Evolutionary conservation across 1,140 invertebrate genomes (phyloP).

Genomic region (Zophobas atratus): DNA sequence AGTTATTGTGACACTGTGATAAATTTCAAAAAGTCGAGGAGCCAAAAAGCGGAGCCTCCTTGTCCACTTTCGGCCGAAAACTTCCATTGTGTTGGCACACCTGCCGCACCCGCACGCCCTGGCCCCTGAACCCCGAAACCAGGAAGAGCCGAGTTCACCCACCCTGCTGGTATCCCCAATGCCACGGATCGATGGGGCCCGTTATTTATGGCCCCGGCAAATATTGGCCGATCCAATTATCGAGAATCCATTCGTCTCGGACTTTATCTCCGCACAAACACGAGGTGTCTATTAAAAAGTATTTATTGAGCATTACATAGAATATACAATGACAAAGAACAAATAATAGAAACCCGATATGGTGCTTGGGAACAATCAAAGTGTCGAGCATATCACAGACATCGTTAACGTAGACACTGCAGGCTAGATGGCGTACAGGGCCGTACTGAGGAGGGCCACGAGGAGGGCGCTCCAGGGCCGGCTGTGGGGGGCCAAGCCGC

Average conservation of each 20-base stretch:
- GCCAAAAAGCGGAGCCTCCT: too few species aligned
- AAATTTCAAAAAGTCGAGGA: too few species aligned
- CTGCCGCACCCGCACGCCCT: too few species aligned
- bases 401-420: not conserved
- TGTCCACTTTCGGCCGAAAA: too few species aligned
- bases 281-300: constrained; percentile 4
- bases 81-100: too few species aligned
- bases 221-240: not conserved
- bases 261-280: not conserved
- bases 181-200: too few species aligned
- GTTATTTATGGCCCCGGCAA: too few species aligned
- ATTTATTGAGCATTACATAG: constrained; percentile 42
- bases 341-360: constrained; percentile 16
- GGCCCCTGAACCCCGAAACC: too few species aligned
- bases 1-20: too few species aligned
- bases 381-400: constrained; percentile 24
- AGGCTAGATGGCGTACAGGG: not conserved
- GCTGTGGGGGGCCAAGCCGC: constrained; percentile 58
- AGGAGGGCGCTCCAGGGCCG: constrained; percentile 44
- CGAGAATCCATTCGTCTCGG: not conserved
- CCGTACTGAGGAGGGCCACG: not conserved
- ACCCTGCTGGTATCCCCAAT: too few species aligned
- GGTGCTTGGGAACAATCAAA: not conserved
- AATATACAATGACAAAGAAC: constrained; percentile 33
- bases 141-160: too few species aligned